phyloP scores from a whole-genome alignment of 2,113 vertebrate species.

The Propithecus coquereli region DNA sequence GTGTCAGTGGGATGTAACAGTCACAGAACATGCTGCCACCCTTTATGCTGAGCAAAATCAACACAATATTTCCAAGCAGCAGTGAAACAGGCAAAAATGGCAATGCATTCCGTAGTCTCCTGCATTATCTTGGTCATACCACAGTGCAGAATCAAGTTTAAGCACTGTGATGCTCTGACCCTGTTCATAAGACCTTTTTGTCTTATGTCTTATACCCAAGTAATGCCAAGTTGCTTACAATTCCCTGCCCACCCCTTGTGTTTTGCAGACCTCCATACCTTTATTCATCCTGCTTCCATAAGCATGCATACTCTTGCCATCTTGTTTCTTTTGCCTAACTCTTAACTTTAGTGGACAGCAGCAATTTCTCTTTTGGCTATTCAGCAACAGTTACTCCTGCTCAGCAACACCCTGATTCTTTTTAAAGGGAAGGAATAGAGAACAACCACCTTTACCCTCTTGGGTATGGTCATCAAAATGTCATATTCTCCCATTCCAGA shows the following conservation, averaged over 20 bases:
- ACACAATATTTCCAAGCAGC: background rate
- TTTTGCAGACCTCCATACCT: background rate
- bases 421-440: background rate
- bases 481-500: background rate
- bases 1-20: background rate
- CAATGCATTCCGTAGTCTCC: background rate
- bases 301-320: background rate
- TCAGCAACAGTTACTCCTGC: background rate
- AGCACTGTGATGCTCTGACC: background rate
- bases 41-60: background rate
- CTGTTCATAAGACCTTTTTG: background rate
- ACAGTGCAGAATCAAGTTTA: background rate
- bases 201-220: background rate
- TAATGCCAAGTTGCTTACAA: background rate
- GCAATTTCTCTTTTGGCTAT: background rate
- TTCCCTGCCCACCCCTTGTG: background rate
- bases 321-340: background rate
- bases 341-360: background rate
- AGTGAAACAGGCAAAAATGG: background rate
- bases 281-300: background rate
- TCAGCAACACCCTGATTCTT: background rate
- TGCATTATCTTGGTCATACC: background rate
- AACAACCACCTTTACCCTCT: background rate
- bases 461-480: background rate
- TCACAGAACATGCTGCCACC: background rate